These are phyloP conservation scores for Tribolium castaneum DNA, from an alignment of 1,140 invertebrate species.

Conservation along the genomic window DNA sequence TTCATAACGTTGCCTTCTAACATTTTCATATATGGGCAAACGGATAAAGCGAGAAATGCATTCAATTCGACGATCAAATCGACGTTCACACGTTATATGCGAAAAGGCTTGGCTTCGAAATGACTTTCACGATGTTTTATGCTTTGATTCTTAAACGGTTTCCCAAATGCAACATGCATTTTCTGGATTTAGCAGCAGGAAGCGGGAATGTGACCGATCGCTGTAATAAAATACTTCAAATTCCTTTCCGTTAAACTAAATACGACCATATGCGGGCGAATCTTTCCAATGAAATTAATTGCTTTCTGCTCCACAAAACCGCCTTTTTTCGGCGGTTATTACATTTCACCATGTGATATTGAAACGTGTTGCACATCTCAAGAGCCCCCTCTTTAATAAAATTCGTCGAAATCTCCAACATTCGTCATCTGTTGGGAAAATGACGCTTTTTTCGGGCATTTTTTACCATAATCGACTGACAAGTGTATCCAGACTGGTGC, in stretches of 20 bases:
- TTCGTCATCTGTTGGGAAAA: conserved; percentile 26
- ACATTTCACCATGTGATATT: too few species aligned
- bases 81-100: conserved; percentile 20
- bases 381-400: not conserved
- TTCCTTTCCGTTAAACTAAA: not conserved
- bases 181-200: not conserved
- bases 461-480: not conserved
- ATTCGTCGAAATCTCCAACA: not conserved
- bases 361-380: not conserved
- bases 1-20: conserved; percentile 25
- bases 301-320: too few species aligned
- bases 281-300: too few species aligned
- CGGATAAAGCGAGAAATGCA: conserved; percentile 16
- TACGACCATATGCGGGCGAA: too few species aligned
- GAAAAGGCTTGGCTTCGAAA: not conserved
- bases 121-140: conserved; percentile 10
- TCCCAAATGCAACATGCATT: not conserved
- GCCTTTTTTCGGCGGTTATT: too few species aligned
- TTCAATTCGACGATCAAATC: conserved; percentile 18
- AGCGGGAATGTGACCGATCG: not conserved
- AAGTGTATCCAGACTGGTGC: too few species aligned
- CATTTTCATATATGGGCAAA: conserved; percentile 36
- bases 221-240: not conserved
- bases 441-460: conserved; percentile 10
- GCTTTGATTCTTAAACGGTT: not conserved